These are phyloP conservation scores for Sardinella longiceps DNA, from an alignment of 2,797 vertebrate genomes.

Conservation along the genomic window DNA sequence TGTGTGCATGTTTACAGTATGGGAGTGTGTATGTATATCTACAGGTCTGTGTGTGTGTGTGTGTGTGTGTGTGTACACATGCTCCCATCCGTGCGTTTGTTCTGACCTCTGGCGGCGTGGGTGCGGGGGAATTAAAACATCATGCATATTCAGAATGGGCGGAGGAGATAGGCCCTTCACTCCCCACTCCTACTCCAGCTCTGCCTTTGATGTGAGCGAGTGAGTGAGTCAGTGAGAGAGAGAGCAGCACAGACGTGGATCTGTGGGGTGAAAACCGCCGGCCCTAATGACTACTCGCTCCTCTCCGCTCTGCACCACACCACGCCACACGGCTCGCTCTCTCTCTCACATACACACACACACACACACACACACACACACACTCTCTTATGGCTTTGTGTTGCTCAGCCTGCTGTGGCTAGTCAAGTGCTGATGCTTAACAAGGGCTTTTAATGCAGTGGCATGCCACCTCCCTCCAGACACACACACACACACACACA, in stretches of 20 bases:
- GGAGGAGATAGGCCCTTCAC: constrained; percentile 48
- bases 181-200: background rate
- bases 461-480: background rate
- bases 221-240: constrained; percentile 42
- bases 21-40: background rate
- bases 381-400: constrained; percentile 7
- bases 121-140: constrained; percentile 53
- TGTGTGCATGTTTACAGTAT: background rate
- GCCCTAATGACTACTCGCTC: constrained; percentile 2
- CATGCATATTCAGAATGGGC: constrained; percentile 60
- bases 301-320: too few relatives aligned
- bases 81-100: constrained; percentile 34
- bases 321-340: too few relatives aligned
- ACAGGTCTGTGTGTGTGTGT: background rate
- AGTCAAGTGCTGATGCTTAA: constrained; percentile 4
- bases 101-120: constrained; percentile 40
- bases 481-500: too few relatives aligned
- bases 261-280: constrained; percentile 42
- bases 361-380: background rate
- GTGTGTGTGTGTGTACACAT: background rate
- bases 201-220: constrained; percentile 57
- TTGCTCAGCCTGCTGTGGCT: background rate
- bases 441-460: constrained; percentile 1
- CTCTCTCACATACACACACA: too few relatives aligned
- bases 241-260: too few relatives aligned